Conservation (phyloP, 2,888 invertebrate species). For the Cosmopolites sordidus region DNA sequence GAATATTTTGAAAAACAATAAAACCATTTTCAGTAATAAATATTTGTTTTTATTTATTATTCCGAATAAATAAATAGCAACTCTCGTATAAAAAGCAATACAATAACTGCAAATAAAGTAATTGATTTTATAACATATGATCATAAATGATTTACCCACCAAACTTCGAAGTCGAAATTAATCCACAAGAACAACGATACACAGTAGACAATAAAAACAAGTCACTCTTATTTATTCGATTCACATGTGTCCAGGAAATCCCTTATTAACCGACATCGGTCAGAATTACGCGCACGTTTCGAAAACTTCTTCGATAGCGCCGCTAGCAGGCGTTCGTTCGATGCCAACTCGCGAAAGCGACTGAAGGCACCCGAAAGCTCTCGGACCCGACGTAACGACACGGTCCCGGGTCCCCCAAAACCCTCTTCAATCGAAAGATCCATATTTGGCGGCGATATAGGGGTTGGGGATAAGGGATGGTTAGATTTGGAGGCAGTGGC, state of each 20-base stretch:
- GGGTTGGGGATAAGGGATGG: slow-evolving; percentile 14
- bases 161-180: neutral
- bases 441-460: slow-evolving; percentile 12
- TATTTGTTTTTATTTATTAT: no score
- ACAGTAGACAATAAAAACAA: no score
- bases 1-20: no score
- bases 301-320: no score
- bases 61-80: no score
- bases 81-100: no score
- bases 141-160: slow-evolving; percentile 6
- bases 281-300: no score
- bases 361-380: slow-evolving; percentile 9
- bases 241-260: slow-evolving; percentile 11
- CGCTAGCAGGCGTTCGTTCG: no score
- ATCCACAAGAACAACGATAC: neutral
- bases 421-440: slow-evolving; percentile 26
- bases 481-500: slow-evolving; percentile 11
- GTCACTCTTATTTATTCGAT: slow-evolving; percentile 3
- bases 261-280: slow-evolving; percentile 1
- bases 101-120: no score
- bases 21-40: no score
- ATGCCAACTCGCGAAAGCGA: no score
- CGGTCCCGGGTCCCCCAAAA: neutral
- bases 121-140: neutral
- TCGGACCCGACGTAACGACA: no score